These are phyloP conservation scores for Eremophila alpestris DNA, from an alignment of 2,797 vertebrate species.

Conservation along the genomic window DNA sequence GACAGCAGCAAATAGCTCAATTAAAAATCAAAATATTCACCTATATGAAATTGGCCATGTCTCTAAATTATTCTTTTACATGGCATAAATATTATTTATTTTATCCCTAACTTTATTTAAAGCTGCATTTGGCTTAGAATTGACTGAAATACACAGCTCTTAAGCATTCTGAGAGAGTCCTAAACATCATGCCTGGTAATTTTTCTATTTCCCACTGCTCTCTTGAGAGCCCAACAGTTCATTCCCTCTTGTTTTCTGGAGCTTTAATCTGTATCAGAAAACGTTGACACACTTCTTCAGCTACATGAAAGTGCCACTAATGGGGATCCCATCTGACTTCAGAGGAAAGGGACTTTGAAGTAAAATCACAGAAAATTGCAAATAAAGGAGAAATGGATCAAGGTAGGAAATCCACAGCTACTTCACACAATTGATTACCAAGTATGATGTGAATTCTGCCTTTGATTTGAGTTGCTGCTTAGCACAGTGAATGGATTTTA, in stretches of 20 bases:
- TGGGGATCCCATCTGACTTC: constrained; percentile 1
- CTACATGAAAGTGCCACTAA: constrained; percentile 21
- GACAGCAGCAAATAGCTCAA: neutral
- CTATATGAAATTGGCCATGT: neutral
- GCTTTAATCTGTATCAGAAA: constrained; percentile 44
- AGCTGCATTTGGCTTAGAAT: neutral
- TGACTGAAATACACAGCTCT: neutral
- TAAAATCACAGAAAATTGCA: constrained; percentile 20
- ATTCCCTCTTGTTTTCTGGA: neutral
- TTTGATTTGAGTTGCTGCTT: constrained; percentile 38
- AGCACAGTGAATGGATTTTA: neutral
- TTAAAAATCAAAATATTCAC: neutral
- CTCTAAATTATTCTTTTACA: neutral
- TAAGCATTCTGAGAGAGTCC: neutral
- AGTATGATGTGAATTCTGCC: neutral
- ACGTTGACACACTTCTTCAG: constrained; percentile 10
- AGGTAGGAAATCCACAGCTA: constrained; percentile 13
- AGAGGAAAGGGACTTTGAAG: constrained; percentile 36
- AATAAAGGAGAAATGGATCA: constrained; percentile 4
- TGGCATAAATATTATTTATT: neutral
- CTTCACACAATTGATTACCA: neutral
- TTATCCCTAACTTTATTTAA: neutral
- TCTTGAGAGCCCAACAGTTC: neutral
- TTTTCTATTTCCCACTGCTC: neutral
- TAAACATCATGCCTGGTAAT: neutral